Conservation (phyloP, 2,113 vertebrate species). For the Serilophus lunatus region DNA sequence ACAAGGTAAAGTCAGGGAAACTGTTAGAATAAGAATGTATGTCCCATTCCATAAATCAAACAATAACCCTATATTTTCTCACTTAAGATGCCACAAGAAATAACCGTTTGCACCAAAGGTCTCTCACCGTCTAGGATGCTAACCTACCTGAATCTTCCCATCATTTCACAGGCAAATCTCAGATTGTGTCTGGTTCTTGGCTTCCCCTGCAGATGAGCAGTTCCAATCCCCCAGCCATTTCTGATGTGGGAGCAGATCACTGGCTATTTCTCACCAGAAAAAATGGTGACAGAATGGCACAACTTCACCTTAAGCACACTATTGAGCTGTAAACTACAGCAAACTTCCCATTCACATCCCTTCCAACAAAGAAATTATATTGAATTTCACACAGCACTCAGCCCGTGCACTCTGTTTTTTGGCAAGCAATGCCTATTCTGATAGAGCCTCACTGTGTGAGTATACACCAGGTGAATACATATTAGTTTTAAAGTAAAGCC, state of each 20-base stretch:
- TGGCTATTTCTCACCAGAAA: background rate
- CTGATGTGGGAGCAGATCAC: background rate
- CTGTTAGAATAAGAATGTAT: background rate
- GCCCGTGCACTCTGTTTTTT: background rate
- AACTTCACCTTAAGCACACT: background rate
- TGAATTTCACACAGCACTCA: background rate
- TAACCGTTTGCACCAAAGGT: background rate
- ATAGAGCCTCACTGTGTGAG: accelerated
- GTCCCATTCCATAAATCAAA: background rate
- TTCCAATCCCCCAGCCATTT: accelerated
- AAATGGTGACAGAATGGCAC: background rate
- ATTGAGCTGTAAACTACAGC: background rate
- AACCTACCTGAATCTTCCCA: background rate
- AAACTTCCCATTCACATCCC: background rate
- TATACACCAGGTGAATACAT: background rate
- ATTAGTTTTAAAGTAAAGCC: background rate
- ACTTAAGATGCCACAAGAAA: background rate
- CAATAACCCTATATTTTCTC: background rate
- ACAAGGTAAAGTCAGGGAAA: background rate
- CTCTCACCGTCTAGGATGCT: background rate
- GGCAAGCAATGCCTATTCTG: background rate
- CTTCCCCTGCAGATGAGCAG: background rate
- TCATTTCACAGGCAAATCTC: background rate
- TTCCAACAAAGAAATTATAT: background rate
- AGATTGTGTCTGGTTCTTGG: accelerated